Base-by-base conservation (phyloP, 2,797 vertebrate species). In the Perodicticus potto region DNA sequence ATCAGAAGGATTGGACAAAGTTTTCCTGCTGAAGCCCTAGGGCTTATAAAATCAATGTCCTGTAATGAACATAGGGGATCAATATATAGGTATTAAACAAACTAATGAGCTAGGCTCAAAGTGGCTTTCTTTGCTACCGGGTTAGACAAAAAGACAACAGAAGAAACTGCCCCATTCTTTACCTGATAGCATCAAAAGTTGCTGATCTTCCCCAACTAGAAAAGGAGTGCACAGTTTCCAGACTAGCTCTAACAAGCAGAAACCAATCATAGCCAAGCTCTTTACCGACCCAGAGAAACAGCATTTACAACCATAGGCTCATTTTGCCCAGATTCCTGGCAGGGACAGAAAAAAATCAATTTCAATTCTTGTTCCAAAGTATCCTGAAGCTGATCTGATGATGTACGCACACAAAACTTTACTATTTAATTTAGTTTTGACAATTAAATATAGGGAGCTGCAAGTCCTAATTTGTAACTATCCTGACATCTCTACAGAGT, bases 261-360 rank as follows among this genome's bases (percentile, higher is more conserved):
- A 65, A 73, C 57, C 89, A 96, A 74, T 77, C 81, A 90, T 92
- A 45, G 93, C 59, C 73, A 85, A 72, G 82, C 9, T 72, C 45
- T 34, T 22, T 34, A 80, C 40, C 91, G 95, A 91, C 90, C 40
- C 77, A 40, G 95, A 95, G 89, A 96, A 97, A 74, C 91, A 94
- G 76, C 80, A 91, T 87, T 91, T 76, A n/a, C 2, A 87, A 63
- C 29, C 19, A 0, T 1, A 93, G 8, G 43, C 29, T 65, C 61
- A 37, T 59, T 87, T 87, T 78, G 87, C 4, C 22, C 37, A 65
- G 76, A 70, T 78, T 16, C 74, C 83, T 11, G 37, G 72, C 49
- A 55, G 40, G 20, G 1, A 89, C 45, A 59, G 22, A 77, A 80
- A 86, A 57, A 88, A 92, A 94, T 59, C 59, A 85, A 16, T 83